Conservation (phyloP, 1,140 invertebrate genomes). For the Drosophila malerkotliana region DNA sequence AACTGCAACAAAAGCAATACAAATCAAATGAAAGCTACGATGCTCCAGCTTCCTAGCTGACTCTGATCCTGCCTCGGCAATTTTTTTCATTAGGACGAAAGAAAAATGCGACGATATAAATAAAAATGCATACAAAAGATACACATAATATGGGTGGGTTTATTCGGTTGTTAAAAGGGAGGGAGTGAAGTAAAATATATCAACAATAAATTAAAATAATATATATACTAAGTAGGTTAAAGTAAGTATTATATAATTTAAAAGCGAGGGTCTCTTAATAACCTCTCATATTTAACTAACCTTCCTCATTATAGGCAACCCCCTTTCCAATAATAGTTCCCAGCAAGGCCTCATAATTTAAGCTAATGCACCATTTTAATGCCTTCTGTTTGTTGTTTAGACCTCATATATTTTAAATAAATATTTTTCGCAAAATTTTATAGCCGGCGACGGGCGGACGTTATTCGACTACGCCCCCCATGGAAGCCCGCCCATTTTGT, state of each 20-base stretch:
- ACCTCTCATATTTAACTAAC: too few species aligned
- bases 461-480: slow-evolving; percentile 19
- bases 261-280: too few species aligned
- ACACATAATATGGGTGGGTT: slow-evolving; percentile 26
- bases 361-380: slow-evolving; percentile 51
- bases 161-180: not conserved
- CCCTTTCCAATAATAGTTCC: not conserved
- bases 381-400: slow-evolving; percentile 60
- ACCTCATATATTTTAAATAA: slow-evolving; percentile 15
- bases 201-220: not conserved
- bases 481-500: slow-evolving; percentile 2
- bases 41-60: slow-evolving; percentile 4
- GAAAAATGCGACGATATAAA: slow-evolving; percentile 78
- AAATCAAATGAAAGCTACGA: slow-evolving; percentile 76
- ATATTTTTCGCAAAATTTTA: slow-evolving; percentile 19
- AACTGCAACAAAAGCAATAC: slow-evolving; percentile 64
- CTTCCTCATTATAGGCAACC: too few species aligned
- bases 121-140: slow-evolving; percentile 68
- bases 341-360: slow-evolving; percentile 44
- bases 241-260: not conserved
- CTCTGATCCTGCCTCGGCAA: slow-evolving; percentile 31
- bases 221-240: not conserved
- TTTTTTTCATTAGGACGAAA: slow-evolving; percentile 58
- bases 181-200: slow-evolving; percentile 5
- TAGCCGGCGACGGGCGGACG: slow-evolving; percentile 5